Evolutionary conservation across 2,888 invertebrate genomes (phyloP).

Genomic region (Agrilus biguttatus): DNA sequence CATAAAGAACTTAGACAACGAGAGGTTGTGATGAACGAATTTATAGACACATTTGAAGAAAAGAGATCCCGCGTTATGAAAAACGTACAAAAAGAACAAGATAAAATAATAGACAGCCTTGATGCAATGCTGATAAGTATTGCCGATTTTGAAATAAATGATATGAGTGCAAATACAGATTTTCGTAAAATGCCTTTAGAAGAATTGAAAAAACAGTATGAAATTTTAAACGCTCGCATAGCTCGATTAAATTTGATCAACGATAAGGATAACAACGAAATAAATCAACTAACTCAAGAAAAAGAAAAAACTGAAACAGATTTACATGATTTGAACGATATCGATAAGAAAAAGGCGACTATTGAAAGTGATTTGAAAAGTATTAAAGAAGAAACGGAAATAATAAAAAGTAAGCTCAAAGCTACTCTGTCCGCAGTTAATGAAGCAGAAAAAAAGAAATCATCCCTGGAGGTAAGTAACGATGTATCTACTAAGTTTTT

Average conservation of each 20-base stretch:
- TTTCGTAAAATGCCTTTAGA: too few species aligned
- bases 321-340: constrained; percentile 5
- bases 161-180: too few species aligned
- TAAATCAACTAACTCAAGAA: constrained; percentile 4
- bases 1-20: constrained; percentile 16
- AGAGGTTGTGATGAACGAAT: constrained; percentile 14
- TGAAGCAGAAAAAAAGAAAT: too few species aligned
- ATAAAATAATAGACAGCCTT: too few species aligned
- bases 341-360: constrained; percentile 2
- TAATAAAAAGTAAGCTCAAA: not conserved
- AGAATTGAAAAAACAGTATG: too few species aligned
- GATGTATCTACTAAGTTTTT: too few species aligned
- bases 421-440: not conserved
- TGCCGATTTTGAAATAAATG: too few species aligned
- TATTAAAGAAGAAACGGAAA: not conserved
- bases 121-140: too few species aligned
- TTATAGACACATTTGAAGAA: constrained; percentile 6
- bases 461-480: too few species aligned
- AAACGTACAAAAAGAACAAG: too few species aligned
- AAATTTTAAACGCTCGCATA: too few species aligned
- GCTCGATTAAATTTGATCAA: not conserved
- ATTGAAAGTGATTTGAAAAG: not conserved
- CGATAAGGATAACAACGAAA: constrained; percentile 2
- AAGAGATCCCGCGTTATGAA: not conserved
- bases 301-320: constrained; percentile 3